A percentile compares a stretch with the other conserved stretches of the same genome.
These are phyloP conservation scores for Tenrec ecaudatus DNA, from an alignment of 2,113 vertebrate genomes.

Conservation along the genomic window DNA sequence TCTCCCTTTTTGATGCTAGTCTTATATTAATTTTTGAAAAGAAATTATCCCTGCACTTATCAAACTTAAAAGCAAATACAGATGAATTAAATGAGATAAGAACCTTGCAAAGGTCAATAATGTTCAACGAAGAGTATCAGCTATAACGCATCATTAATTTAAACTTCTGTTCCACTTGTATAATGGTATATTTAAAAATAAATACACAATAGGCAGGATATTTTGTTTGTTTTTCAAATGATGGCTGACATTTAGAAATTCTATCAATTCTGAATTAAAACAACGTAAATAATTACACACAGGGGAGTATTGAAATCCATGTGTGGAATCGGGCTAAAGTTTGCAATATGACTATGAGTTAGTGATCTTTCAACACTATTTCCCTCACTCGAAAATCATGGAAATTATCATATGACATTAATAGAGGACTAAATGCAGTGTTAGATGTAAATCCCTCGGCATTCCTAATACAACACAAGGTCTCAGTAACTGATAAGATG, in stretches of 20 bases:
- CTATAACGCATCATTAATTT: background rate
- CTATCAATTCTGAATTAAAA: background rate
- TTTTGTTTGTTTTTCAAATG: background rate
- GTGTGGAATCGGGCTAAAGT: background rate
- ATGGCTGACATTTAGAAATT: background rate
- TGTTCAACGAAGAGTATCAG: background rate
- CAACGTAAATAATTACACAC: background rate
- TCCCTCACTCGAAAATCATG: background rate
- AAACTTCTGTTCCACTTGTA: background rate
- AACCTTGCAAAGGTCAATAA: slow-evolving; percentile 1
- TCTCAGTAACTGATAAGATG: background rate
- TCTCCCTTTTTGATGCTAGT: too few species aligned
- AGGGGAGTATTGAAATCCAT: background rate
- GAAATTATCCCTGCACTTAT: background rate
- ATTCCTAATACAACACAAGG: background rate
- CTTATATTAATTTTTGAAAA: too few species aligned
- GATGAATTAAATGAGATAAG: slow-evolving; percentile 13
- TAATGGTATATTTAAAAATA: background rate
- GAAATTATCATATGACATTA: background rate
- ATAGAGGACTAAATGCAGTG: background rate
- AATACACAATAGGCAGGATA: background rate
- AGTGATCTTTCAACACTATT: too few species aligned
- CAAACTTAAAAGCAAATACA: slow-evolving; percentile 34
- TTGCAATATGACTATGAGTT: slow-evolving; percentile 13
- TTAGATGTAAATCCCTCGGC: background rate